phyloP scores from a whole-genome alignment of 2,888 invertebrate species.

The Omphaloscelis lunosa region DNA sequence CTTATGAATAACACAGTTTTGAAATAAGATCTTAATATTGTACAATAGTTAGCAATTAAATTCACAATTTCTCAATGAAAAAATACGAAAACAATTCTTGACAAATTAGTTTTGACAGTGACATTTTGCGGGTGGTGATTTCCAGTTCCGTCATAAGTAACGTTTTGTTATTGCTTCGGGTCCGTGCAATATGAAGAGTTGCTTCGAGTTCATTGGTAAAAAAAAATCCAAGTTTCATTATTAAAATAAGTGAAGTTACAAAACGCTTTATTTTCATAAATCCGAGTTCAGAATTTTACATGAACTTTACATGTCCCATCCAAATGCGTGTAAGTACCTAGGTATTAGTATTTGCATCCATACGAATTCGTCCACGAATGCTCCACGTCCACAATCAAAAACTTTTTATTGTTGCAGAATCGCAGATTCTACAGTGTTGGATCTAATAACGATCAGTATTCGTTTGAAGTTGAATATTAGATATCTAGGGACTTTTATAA shows the following conservation, averaged over 20 bases:
- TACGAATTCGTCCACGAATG: neutral
- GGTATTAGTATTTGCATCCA: too few relatives aligned
- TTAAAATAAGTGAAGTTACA: neutral
- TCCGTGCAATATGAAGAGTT: neutral
- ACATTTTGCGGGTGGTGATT: constrained; percentile 53
- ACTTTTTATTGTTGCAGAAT: neutral
- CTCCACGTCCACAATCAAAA: neutral
- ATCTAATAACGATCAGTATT: neutral
- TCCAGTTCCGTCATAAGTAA: constrained; percentile 21
- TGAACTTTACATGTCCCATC: neutral
- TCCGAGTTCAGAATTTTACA: too few relatives aligned
- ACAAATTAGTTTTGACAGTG: constrained; percentile 60
- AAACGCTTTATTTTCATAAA: neutral
- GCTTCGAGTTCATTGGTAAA: neutral
- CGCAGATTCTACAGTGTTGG: too few relatives aligned
- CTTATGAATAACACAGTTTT: constrained; percentile 18
- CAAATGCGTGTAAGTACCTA: too few relatives aligned
- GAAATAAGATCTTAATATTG: constrained; percentile 51
- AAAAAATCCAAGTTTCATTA: neutral
- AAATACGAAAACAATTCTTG: constrained; percentile 64
- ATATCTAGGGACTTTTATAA: neutral
- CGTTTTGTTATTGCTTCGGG: constrained; percentile 51
- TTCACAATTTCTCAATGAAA: constrained; percentile 57
- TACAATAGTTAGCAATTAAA: constrained; percentile 51
- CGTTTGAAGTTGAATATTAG: neutral